A percentile compares a stretch with the other conserved stretches of the same genome.
These are phyloP conservation scores for Aythya baeri DNA, from an alignment of 2,113 vertebrate species.

Conservation along the genomic window DNA sequence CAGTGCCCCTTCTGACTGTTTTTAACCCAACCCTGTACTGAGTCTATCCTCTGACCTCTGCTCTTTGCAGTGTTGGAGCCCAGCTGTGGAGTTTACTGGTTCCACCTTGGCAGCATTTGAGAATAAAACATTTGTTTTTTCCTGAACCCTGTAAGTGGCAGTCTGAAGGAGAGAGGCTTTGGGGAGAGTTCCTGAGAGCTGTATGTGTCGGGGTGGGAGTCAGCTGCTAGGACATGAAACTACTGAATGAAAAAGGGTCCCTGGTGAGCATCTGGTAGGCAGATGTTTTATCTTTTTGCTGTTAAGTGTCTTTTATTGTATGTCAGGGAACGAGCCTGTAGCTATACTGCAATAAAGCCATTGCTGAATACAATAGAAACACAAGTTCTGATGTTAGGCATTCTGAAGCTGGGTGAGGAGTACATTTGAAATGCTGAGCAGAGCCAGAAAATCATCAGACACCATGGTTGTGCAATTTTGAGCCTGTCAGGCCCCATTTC, in stretches of 20 bases:
- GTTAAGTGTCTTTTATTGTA: not conserved
- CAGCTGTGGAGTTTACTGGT: not conserved
- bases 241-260: not conserved
- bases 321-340: not conserved
- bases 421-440: not conserved
- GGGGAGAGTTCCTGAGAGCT: not conserved
- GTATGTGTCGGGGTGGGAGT: not conserved
- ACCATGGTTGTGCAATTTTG: not conserved
- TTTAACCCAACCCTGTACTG: not conserved
- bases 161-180: not conserved
- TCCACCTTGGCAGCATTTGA: not conserved
- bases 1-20: not conserved
- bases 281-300: not conserved
- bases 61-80: not conserved
- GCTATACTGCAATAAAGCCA: not conserved
- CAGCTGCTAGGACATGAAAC: not conserved
- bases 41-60: not conserved
- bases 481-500: constrained; percentile 19
- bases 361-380: not conserved
- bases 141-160: not conserved
- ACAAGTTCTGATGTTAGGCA: not conserved
- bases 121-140: not conserved
- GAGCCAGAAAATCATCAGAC: not conserved
- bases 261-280: not conserved
- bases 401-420: not conserved